Evolutionary conservation across 2,113 vertebrate genomes (phyloP), one percentile per base, ranked within the genome.

Genomic region (Eulemur macaco): DNA sequence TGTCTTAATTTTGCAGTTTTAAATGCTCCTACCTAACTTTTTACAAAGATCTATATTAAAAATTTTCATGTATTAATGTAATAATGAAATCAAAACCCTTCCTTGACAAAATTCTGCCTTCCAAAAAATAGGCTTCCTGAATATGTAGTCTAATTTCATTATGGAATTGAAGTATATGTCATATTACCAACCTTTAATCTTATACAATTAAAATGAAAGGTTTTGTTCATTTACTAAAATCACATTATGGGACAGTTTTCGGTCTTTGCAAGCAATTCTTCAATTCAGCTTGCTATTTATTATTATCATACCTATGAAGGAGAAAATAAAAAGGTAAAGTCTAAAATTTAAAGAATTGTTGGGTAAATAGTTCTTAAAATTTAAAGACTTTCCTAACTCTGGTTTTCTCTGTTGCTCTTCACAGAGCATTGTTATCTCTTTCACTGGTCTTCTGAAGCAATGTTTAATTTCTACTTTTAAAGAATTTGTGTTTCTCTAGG

Each of bases 201-300:
- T 83, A 71, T n/a, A 39, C 6, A 80, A 64, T n/a, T 60, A 52
- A 64, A 37, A 37, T 96, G 8, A 25, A 47, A 42, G 23, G 52
- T 84, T 93, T 69, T 39, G 0, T 81, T 81, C 31, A 76, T 94
- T 89, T 69, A 60, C 39, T 96, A 84, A 90, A 94, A 47, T 89
- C 42, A 34, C 20, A 5, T 87, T 94, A 20, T 94, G 15, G 17
- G 37, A 50, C 2, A 85, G 10, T 14, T 86, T 71, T 56, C 25
- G 64, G 8, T 45, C 5, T 96, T 91, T 71, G 39, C 2, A 84
- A 95, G 14, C 21, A 69, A 29, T 29, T 74, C 11, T 83, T 94
- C n/a, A 42, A 23, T 64, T 77, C 2, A 7, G 1, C 8, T 95
- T 86, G 25, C 18, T 95, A 17, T 89, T 8, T 85, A 50, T 83